Base-by-base conservation (phyloP, 2,888 invertebrate species). In the Eudemis profundana region DNA sequence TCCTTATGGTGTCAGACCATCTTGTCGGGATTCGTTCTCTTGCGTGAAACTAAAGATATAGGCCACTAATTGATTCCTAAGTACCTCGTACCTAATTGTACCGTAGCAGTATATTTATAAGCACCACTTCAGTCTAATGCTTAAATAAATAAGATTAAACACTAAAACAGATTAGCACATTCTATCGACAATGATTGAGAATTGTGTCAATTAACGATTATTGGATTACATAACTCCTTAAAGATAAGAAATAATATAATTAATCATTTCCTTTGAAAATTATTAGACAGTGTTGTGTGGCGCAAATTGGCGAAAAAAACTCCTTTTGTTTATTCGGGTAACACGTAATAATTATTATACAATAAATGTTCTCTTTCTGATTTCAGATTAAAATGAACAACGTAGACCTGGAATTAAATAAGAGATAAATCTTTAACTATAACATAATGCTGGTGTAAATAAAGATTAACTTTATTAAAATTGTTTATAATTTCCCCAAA, bases 131-230 rank as follows among this genome's bases (percentile, higher is more conserved):
- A n/a, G n/a, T 19, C n/a, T 21, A 36, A 1, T 40, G 14, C 12
- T 36, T 51, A 2, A 10, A 10, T 10, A 33, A 33, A 33, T 33
- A 8, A 33, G 33, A 33, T 33, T 10, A 33, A 33, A 33, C 33
- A 8, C 3, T 19, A 19, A 8, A 44, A 29, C 27, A 10, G 42
- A 56, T 56, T 56, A 44, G 19, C 2, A 42, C 27, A 5, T 15
- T 61, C n/a, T 44, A 61, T 61, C 61, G 17, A 21, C n/a, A 61
- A 53, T 46, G 44, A 61, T 61, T 53, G 21, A 53, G 23, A 60
- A 60, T 8, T 7, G 23, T 23, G 44, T 53, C 51, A 46, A 46
- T 61, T 46, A 49, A 46, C 44, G 33, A 61, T 51, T 53, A 44
- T 36, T 46, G 33, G 42, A 42, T 33, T 21, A 51, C 12, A 17